Evolutionary conservation across 2,888 invertebrate species (phyloP).

Genomic region (Nowickia ferox): DNA sequence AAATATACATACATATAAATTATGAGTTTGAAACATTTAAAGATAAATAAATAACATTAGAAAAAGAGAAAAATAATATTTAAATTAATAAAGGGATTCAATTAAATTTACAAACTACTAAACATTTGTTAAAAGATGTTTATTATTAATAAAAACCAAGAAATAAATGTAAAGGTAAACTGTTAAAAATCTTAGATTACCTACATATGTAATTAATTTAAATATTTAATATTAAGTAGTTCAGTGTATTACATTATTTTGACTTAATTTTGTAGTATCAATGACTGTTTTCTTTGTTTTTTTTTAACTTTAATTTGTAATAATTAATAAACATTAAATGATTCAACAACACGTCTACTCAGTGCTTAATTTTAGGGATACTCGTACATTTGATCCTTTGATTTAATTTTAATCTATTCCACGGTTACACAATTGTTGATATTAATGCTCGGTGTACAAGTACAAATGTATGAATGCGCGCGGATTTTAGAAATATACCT

Average conservation of each 20-base stretch:
- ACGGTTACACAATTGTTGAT: conserved; percentile 2
- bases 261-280: conserved; percentile 38
- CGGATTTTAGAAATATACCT: conserved; percentile 25
- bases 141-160: conserved; percentile 16
- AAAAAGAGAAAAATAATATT: conserved; percentile 16
- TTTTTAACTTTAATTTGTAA: conserved; percentile 25
- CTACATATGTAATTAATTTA: conserved; percentile 15
- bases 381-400: no score
- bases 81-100: conserved; percentile 19
- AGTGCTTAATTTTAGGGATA: neutral
- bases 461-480: conserved; percentile 26
- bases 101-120: conserved; percentile 21
- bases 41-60: conserved; percentile 63
- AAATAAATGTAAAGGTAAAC: neutral
- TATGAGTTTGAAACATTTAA: conserved; percentile 58
- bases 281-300: conserved; percentile 50
- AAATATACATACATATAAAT: conserved; percentile 37
- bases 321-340: conserved; percentile 27
- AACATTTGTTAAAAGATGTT: conserved; percentile 21
- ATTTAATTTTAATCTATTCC: conserved; percentile 10
- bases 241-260: conserved; percentile 24
- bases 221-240: neutral
- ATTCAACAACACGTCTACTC: conserved; percentile 34
- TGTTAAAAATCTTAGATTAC: conserved; percentile 30
- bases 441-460: conserved; percentile 38